These are phyloP conservation scores for Perca flavescens DNA, from an alignment of 2,113 vertebrate genomes.

Conservation along the genomic window DNA sequence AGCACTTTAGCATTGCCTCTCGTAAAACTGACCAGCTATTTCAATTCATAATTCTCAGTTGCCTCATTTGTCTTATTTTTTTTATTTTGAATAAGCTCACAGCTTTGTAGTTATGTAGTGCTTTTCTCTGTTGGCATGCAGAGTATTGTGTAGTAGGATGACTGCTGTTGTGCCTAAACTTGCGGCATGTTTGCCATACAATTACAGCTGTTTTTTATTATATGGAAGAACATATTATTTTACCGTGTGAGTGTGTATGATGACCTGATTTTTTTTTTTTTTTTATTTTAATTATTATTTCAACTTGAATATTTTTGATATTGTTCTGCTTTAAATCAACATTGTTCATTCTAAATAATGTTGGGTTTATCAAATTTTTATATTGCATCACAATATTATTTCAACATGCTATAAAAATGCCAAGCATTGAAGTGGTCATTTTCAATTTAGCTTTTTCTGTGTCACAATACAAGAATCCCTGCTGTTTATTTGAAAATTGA, in stretches of 20 bases:
- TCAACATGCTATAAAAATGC: slow-evolving; percentile 26
- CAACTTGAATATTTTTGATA: slow-evolving; percentile 4
- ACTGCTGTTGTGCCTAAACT: slow-evolving; percentile 69
- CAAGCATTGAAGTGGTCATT: slow-evolving; percentile 38
- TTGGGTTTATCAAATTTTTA: slow-evolving; percentile 29
- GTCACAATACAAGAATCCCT: slow-evolving; percentile 14
- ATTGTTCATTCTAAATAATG: slow-evolving; percentile 27
- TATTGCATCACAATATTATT: slow-evolving; percentile 9
- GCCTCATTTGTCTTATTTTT: slow-evolving; percentile 31
- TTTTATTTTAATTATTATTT: slow-evolving; percentile 33
- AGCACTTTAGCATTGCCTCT: slow-evolving; percentile 14
- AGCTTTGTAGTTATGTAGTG: slow-evolving; percentile 43
- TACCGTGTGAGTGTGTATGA: slow-evolving; percentile 21
- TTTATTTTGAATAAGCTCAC: slow-evolving; percentile 28
- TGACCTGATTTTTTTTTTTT: slow-evolving; percentile 39
- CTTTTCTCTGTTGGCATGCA: slow-evolving; percentile 53
- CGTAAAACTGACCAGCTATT: slow-evolving; percentile 44
- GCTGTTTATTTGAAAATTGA: slow-evolving; percentile 49
- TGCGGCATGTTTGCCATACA: slow-evolving; percentile 11
- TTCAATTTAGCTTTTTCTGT: slow-evolving; percentile 18
- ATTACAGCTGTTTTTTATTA: slow-evolving; percentile 21
- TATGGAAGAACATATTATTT: slow-evolving; percentile 35
- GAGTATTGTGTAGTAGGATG: slow-evolving; percentile 42
- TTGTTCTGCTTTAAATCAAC: slow-evolving; percentile 39
- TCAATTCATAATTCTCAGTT: slow-evolving; percentile 32